Conservation (phyloP, 2,888 invertebrate species). For the Ommatoiulus sabulosus region DNA sequence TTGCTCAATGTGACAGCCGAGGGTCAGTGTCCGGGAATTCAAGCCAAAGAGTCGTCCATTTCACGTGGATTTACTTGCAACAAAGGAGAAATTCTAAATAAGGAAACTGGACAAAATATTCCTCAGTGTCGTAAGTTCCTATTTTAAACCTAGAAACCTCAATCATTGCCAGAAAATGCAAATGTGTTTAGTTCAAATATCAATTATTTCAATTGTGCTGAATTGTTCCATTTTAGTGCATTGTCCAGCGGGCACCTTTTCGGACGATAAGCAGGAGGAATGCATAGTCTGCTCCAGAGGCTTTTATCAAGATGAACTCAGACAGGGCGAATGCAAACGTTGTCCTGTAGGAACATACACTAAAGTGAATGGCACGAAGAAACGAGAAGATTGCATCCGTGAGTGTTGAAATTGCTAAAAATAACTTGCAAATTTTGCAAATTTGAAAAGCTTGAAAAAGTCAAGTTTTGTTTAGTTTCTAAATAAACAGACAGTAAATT, state of each 20-base stretch:
- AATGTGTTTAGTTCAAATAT: background rate
- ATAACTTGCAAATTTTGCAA: background rate
- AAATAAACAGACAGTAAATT: no score
- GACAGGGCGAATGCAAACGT: conserved; percentile 88
- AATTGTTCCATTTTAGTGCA: conserved; percentile 76
- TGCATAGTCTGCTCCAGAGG: conserved; percentile 93
- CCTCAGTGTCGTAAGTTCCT: conserved; percentile 86
- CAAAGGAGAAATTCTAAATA: conserved; percentile 92
- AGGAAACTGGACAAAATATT: conserved; percentile 86
- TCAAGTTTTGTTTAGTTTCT: no score
- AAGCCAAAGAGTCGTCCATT: conserved; percentile 86
- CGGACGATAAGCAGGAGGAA: conserved; percentile 87
- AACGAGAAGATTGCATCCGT: conserved; percentile 84
- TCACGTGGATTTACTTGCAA: conserved; percentile 92
- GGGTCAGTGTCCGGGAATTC: conserved; percentile 90
- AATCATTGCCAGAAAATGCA: background rate
- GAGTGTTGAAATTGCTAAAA: conserved; percentile 56
- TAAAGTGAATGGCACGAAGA: conserved; percentile 74
- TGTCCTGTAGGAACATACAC: conserved; percentile 91
- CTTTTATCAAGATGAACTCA: conserved; percentile 91
- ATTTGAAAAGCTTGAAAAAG: no score
- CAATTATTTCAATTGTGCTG: background rate
- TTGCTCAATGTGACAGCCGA: conserved; percentile 84
- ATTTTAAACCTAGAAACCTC: background rate
- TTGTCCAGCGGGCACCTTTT: conserved; percentile 96